Evolutionary conservation across 2,888 invertebrate genomes (phyloP).

Genomic region (Byasa hedistus): DNA sequence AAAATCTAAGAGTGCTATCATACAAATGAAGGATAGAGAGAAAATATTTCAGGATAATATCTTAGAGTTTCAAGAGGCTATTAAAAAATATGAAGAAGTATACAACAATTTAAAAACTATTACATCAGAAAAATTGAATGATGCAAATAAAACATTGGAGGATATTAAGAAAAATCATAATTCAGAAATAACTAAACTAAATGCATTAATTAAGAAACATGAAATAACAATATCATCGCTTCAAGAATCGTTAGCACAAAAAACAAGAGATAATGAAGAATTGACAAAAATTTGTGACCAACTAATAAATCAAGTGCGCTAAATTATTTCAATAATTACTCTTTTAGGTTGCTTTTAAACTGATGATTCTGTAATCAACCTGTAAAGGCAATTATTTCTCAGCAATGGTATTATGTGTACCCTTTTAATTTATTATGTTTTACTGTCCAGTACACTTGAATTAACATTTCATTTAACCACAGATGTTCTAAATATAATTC

Average conservation of each 20-base stretch:
- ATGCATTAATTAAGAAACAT: slow-evolving; percentile 91
- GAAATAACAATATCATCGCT: slow-evolving; percentile 92
- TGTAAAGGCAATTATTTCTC: background rate
- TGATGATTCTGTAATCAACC: background rate
- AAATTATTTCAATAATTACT: slow-evolving; percentile 23
- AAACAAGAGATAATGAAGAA: slow-evolving; percentile 92
- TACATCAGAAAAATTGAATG: slow-evolving; percentile 89
- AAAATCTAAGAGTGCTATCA: slow-evolving; percentile 80
- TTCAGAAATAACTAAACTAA: slow-evolving; percentile 88
- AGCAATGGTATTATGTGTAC: too few relatives aligned
- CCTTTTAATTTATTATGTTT: background rate
- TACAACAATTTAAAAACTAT: slow-evolving; percentile 91
- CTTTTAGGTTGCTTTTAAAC: background rate
- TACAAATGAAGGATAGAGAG: slow-evolving; percentile 80
- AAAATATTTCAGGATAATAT: slow-evolving; percentile 84
- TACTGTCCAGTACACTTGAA: background rate
- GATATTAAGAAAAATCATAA: slow-evolving; percentile 85
- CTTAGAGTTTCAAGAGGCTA: slow-evolving; percentile 83
- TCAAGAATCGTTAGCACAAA: slow-evolving; percentile 90
- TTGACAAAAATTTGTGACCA: slow-evolving; percentile 95
- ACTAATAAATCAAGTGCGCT: slow-evolving; percentile 83
- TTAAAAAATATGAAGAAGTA: slow-evolving; percentile 87
- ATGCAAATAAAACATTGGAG: slow-evolving; percentile 88
- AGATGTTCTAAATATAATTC: background rate
- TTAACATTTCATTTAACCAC: background rate